Percentiles rank a stretch among this genome's conserved stretches.
Conservation (phyloP, 2,888 invertebrate genomes). For the Balanococcus diminutus region DNA sequence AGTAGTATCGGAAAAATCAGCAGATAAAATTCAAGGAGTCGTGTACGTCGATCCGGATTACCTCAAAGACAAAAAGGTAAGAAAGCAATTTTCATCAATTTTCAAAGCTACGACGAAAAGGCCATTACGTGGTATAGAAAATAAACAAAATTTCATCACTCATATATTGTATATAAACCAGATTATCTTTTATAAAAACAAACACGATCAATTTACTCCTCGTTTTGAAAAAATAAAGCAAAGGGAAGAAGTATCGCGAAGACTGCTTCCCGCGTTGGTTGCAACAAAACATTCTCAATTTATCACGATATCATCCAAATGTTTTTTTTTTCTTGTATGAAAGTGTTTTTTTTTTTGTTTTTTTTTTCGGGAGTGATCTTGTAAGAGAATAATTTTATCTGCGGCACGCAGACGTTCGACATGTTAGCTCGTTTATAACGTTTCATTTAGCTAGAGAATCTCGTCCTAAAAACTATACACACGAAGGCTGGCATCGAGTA, state of each 20-base stretch:
- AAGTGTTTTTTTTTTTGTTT: neutral
- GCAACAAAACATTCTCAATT: neutral
- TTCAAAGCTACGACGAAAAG: neutral
- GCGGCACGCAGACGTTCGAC: neutral
- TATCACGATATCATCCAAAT: constrained; percentile 13
- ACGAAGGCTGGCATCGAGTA: no score
- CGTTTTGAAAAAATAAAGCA: neutral
- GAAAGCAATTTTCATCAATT: neutral
- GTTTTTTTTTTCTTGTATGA: neutral
- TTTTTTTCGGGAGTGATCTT: neutral
- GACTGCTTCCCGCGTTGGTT: neutral
- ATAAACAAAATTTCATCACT: neutral
- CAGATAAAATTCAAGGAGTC: constrained; percentile 86
- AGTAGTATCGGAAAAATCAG: constrained; percentile 73
- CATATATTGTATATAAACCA: neutral
- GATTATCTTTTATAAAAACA: constrained; percentile 33
- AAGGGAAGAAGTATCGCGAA: neutral
- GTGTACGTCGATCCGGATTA: constrained; percentile 89
- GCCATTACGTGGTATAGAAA: neutral
- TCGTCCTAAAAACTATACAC: neutral
- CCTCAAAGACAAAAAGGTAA: constrained; percentile 77
- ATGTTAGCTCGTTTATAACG: neutral
- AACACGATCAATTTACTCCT: constrained; percentile 5
- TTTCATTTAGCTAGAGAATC: neutral
- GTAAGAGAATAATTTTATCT: constrained; percentile 25